These are phyloP conservation scores for Leptarthrus brevirostris DNA, from an alignment of 2,888 invertebrate genomes.

Conservation along the genomic window DNA sequence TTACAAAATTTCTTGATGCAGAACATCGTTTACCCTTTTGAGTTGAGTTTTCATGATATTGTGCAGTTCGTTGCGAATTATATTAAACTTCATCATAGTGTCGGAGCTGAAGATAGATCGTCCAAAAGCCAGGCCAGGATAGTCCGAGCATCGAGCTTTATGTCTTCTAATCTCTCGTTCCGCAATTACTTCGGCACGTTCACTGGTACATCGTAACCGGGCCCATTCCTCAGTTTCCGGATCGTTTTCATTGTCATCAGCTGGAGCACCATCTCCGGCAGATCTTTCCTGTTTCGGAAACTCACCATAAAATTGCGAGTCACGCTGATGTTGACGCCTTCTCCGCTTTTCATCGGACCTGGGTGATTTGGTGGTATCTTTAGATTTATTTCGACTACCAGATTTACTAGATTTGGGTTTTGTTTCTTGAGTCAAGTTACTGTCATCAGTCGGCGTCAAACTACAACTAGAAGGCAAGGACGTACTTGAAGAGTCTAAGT, in stretches of 20 bases:
- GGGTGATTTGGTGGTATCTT: conserved; percentile 40
- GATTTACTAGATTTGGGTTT: conserved; percentile 55
- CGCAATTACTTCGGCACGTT: conserved; percentile 87
- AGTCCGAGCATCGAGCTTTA: conserved; percentile 86
- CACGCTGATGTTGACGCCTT: conserved; percentile 12
- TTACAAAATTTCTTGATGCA: neutral
- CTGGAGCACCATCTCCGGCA: conserved; percentile 61
- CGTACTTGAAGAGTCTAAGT: neutral
- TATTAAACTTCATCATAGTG: conserved; percentile 97
- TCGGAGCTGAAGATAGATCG: conserved; percentile 94
- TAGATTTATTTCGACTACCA: conserved; percentile 54
- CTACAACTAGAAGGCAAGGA: conserved; percentile 59
- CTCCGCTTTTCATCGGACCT: conserved; percentile 21
- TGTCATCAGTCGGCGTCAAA: conserved; percentile 65
- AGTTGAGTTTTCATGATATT: conserved; percentile 97
- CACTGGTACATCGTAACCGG: conserved; percentile 87
- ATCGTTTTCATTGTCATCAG: conserved; percentile 75
- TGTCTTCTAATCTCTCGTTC: conserved; percentile 82
- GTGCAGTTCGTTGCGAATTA: conserved; percentile 96
- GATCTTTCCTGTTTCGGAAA: conserved; percentile 59
- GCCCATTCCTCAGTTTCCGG: conserved; percentile 84
- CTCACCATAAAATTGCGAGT: conserved; percentile 5
- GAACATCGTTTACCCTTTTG: conserved; percentile 81
- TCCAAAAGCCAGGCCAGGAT: conserved; percentile 91
- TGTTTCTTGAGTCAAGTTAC: conserved; percentile 62